phyloP scores from a whole-genome alignment of 2,113 vertebrate genomes.

The Pterocles burchelli region DNA sequence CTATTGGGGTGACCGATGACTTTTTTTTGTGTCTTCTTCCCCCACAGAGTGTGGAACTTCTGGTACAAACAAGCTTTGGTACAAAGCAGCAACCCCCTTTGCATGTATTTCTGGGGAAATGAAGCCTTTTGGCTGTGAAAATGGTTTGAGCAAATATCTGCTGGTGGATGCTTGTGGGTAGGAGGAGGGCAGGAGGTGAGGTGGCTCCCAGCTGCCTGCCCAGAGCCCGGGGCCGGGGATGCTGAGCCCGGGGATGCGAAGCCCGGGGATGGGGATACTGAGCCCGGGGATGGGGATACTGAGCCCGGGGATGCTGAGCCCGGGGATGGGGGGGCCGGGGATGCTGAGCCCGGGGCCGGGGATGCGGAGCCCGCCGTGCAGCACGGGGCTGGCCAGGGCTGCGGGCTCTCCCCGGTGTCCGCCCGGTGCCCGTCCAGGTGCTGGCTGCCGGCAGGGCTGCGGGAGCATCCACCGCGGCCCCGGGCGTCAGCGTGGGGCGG shows the following conservation, averaged over 20 bases:
- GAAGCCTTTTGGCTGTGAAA: not conserved
- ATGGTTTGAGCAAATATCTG: accelerated
- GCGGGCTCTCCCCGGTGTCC: not conserved
- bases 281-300: too few species aligned
- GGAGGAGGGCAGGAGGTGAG: not conserved
- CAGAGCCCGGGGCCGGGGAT: too few species aligned
- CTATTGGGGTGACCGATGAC: accelerated
- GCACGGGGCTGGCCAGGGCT: not conserved
- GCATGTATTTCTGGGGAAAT: not conserved
- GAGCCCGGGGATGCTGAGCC: not conserved
- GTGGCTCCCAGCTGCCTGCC: not conserved
- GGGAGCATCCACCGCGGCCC: not conserved
- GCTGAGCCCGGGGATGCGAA: too few species aligned
- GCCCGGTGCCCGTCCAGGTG: not conserved
- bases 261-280: too few species aligned
- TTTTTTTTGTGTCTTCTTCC: not conserved
- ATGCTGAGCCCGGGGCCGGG: too few species aligned
- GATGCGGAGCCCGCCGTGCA: not conserved
- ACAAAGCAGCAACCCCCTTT: not conserved
- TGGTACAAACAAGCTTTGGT: not conserved
- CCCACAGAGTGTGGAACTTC: accelerated
- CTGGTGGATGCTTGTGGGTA: not conserved
- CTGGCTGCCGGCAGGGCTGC: not conserved
- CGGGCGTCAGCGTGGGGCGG: constrained; percentile 29
- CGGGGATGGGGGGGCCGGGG: too few species aligned